Base-by-base conservation (phyloP, 2,888 invertebrate genomes). In the Drosophila mimica region DNA sequence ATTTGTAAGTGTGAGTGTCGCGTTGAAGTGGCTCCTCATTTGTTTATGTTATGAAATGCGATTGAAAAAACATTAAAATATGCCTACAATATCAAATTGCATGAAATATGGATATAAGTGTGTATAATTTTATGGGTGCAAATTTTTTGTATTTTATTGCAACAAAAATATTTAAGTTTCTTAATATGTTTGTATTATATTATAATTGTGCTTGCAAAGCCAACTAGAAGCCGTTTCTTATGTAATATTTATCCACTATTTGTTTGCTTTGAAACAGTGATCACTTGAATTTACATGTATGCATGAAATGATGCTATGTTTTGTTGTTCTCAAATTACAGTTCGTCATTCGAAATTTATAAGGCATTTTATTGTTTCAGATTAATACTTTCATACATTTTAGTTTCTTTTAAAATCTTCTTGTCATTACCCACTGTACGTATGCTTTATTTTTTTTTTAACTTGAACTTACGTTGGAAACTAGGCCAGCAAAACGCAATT, bases 1-100 rank as follows among this genome's bases (percentile, higher is more conserved):
- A 75, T 70, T 64, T 33, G 34, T 15, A 46, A 25, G 46, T 7
- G 11, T 40, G n/a, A n/a, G 11, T 20, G 7, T 2, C 20, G 46
- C 20, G 13, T 25, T 25, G 25, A 1, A 25, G 25, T 25, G 25
- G 25, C 2, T 25, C 25, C 25, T 25, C 25, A 25, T 25, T 25
- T 25, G 25, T 3, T 25, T 25, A 25, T 25, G 25, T 25, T 25
- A 25, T 25, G 25, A 25, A 25, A 25, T 25, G 43, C n/a, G 20
- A 28, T 56, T 58, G 40, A 8, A 38, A 17, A 3, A 52, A 25
- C 7, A 3, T 5, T 20, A 25, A 38, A 52, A 38, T 30, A 40
- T 3, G 25, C 7, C 17, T 5, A 40, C 17, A 58, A 54, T 61
- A 64, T 54, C 20, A 58, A 40, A 51, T 53, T 57, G 13, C 17